Evolutionary conservation across 2,113 vertebrate genomes (phyloP), one percentile per base, ranked within the genome.

Genomic region (Sceloporus tristichus): DNA sequence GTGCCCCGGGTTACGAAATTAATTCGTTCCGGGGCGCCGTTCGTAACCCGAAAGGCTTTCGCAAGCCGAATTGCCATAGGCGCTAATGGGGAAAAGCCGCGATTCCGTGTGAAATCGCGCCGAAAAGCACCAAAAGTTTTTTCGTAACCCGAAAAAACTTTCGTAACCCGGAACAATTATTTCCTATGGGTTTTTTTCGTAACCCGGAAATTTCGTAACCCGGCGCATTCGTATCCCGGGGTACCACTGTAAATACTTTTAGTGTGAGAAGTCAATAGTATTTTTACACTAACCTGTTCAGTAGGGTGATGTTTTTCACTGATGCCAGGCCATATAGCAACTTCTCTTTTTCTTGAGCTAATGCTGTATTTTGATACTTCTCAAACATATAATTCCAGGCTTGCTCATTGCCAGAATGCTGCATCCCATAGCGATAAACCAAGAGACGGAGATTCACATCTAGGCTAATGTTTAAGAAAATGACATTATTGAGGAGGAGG

Each of bases 321-420:
- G 99, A 99, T 42, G 99, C 98, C 91, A 99, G 94, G 48, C 98
- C 98, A 27, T 98, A 98, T 14, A 99, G 96, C 71, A 99, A 95
- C 91, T 99, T 99, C 95, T 98, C 98, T 94, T 99, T 99, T 93
- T 99, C 99, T 94, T 99, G 99, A 3, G 99, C 99, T 92, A 99
- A 94, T 27, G 97, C 42, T 0, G 96, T 94, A 0, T 90, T 79
- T 92, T 95, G 95, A 92, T 99, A 99, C 89, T 95, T 95, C 59
- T 96, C 0, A 11, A 99, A 98, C 97, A 98, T 98, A 0, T 93
- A 84, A 75, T 98, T 94, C 99, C 99, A 99, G 0, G 96, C 96
- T 5, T 13, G 0, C 42, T 96, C 94, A 2, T 95, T 91, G n/a
- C 96, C 96, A 0, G 97, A 95, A n/a, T 93, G 96, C 96, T 98